Evolutionary conservation across 2,888 invertebrate species (phyloP), one percentile per base, ranked within the genome.

Genomic region (Ectobius pallidus): DNA sequence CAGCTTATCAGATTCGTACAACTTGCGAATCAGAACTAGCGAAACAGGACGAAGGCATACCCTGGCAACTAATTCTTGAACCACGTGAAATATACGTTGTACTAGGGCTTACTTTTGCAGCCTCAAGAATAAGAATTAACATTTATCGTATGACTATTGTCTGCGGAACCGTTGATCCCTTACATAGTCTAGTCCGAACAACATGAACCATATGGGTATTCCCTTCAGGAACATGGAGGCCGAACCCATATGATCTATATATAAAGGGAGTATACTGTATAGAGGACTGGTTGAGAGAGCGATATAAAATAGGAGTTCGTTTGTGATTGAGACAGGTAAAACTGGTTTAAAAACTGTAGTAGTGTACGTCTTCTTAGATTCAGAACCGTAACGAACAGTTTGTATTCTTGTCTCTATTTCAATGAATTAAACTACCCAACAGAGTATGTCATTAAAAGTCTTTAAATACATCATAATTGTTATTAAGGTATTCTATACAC

Each of bases 161-260:
- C 27, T 58, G 58, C 58, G 58, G 58, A 58, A 58, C 58, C 58
- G 58, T 58, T 58, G 58, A 58, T 58, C 30, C 58, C 30, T 58
- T n/a, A 30, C 18, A 58, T 30, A 32, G 58, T 30, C 32, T 2
- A 25, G 9, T 30, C 3, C 30, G 30, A 32, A 11, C 14, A 30
- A 30, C 58, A 1, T 58, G 27, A 30, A 30, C 58, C 58, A 1
- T n/a, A 4, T 16, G 18, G 22, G 2, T 32, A 3, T 18, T 30
- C 3, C 4, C 22, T 6, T 7, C 9, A 25, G n/a, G 30, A 58
- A 14, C n/a, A 14, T 4, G 14, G 52, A 52, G 22, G 25, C 22
- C 6, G 3, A 14, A 2, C 27, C 14, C 58, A 25, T 30, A 58
- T 9, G n/a, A 58, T 2, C 27, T 30, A 27, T 3, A 30, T 30